Base-by-base conservation (phyloP, 2,113 vertebrate genomes). In the Jacana jacana region DNA sequence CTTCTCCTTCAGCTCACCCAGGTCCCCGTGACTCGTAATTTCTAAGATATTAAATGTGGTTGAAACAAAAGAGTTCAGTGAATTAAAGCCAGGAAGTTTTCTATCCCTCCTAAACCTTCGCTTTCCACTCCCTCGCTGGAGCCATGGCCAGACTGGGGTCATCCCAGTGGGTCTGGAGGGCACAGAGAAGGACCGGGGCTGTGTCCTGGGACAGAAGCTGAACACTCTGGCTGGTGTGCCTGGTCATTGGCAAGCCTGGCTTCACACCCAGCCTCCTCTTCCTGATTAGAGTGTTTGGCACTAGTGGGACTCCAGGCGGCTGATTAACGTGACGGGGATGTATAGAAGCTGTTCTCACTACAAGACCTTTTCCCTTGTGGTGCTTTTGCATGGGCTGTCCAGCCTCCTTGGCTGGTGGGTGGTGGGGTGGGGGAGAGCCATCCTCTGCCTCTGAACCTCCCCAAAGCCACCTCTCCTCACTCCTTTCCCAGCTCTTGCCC, bases 31-130 rank as follows among this genome's bases (percentile, higher is more conserved):
- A 91, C 97, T 95, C 51, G 13, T 93, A 93, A 96, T 97, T 96
- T 96, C 95, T 87, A 76, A 70, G 96, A 97, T 97, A 97, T 97
- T 97, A 97, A 95, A 97, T 91, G 96, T 81, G 73, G 70, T 17
- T 75, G 86, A 96, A 96, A 86, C 76, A 93, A 91, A 94, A 94
- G 93, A 84, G 82, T 95, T 90, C 86, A 66, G 92, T 90, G 94
- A 93, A 93, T 97, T 94, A 95, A 95, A 97, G 82, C 55, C 60
- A 28, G 46, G 82, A 84, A 90, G 78, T 95, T 95, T 95, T 60
- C 82, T 72, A 52, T 17, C 31, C 39, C 90, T 75, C 85, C 51
- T 17, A 48, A 92, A 79, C 88, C 89, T 86, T 86, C 7, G 2
- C 37, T 87, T 86, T 55, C 30, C n/a, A 39, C 84, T 91, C 63